Evolutionary conservation across 2,888 invertebrate species (phyloP).

Genomic region (Hylaea fasciaria): DNA sequence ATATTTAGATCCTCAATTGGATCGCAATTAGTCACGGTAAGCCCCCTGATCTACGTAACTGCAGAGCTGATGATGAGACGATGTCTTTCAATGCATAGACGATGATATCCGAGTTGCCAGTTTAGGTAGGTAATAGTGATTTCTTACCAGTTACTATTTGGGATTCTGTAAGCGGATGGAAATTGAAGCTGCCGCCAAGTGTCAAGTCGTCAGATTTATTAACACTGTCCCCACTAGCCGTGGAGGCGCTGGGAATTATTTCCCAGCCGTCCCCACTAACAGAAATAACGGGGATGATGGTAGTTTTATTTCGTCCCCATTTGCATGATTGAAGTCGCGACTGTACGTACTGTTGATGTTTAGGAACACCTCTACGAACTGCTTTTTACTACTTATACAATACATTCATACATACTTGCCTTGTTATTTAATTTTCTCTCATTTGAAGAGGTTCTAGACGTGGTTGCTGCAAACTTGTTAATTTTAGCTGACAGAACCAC

Average conservation of each 20-base stretch:
- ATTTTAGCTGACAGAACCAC: conserved; percentile 23
- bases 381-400: too few relatives aligned
- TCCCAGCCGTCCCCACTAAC: too few relatives aligned
- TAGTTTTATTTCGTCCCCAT: too few relatives aligned
- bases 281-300: too few relatives aligned
- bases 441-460: conserved; percentile 13
- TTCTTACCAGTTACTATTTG: conserved; percentile 9
- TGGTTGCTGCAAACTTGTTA: conserved; percentile 33
- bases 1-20: not conserved
- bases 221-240: too few relatives aligned
- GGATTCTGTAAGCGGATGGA: conserved; percentile 16
- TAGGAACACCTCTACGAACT: too few relatives aligned
- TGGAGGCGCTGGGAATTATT: too few relatives aligned
- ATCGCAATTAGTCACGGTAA: conserved; percentile 1
- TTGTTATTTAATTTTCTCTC: not conserved
- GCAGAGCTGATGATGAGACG: conserved; percentile 1
- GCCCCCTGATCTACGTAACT: conserved; percentile 8
- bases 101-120: not conserved
- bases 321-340: too few relatives aligned
- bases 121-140: conserved; percentile 8
- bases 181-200: too few relatives aligned
- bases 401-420: too few relatives aligned
- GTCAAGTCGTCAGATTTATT: too few relatives aligned
- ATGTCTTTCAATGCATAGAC: conserved; percentile 1
- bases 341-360: too few relatives aligned